A percentile compares a stretch with the other conserved stretches of the same genome.
Conservation (phyloP, 2,888 invertebrate species). For the Poecilus cupreus region DNA sequence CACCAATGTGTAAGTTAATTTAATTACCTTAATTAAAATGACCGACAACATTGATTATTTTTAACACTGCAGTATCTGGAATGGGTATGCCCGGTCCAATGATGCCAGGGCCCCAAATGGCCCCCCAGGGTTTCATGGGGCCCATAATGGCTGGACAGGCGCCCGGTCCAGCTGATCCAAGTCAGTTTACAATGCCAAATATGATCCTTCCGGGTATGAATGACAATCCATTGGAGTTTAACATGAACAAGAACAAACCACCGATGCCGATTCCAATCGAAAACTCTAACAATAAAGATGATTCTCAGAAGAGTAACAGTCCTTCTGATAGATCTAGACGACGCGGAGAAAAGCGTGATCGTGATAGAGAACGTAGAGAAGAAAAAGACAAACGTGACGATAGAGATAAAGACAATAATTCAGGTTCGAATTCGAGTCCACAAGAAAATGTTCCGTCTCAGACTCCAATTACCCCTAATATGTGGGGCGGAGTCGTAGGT, state of each 20-base stretch:
- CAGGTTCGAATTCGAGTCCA: conserved; percentile 70
- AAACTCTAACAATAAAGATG: conserved; percentile 71
- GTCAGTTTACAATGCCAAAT: conserved; percentile 62
- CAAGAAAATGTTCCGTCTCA: conserved; percentile 66
- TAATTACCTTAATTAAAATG: neutral
- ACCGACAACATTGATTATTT: conserved; percentile 12
- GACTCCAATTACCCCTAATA: conserved; percentile 67
- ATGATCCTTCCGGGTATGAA: conserved; percentile 73
- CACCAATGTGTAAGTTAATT: conserved; percentile 58
- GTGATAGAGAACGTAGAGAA: conserved; percentile 71
- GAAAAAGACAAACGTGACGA: conserved; percentile 71
- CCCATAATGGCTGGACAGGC: conserved; percentile 60
- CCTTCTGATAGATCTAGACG: conserved; percentile 67
- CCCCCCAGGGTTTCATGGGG: conserved; percentile 57
- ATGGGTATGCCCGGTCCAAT: conserved; percentile 60
- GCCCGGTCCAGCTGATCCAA: conserved; percentile 60
- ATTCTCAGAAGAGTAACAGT: conserved; percentile 69
- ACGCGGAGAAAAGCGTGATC: conserved; percentile 64
- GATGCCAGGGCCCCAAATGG: conserved; percentile 60
- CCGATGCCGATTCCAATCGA: conserved; percentile 73
- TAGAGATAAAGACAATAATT: conserved; percentile 66
- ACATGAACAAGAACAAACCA: conserved; percentile 77
- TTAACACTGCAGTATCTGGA: conserved; percentile 56
- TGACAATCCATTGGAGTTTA: conserved; percentile 79
- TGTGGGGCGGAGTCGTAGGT: conserved; percentile 72